These are phyloP conservation scores for Catamblyrhynchus diadema DNA, from an alignment of 2,797 vertebrate genomes.

Conservation along the genomic window DNA sequence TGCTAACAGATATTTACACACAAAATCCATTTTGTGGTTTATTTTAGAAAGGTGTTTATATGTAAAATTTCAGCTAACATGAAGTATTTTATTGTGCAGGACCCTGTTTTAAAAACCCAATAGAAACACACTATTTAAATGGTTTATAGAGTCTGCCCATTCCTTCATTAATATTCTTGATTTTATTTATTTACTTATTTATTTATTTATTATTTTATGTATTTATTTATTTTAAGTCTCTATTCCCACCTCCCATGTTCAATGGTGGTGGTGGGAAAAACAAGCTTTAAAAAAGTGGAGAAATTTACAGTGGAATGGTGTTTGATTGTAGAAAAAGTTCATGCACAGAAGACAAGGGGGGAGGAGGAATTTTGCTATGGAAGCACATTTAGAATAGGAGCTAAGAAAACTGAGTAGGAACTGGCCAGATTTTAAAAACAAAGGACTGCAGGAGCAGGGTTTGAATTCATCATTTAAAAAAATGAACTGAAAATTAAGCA, in stretches of 20 bases:
- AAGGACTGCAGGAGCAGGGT: not conserved
- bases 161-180: not conserved
- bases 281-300: rapidly evolving
- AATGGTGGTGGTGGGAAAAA: rapidly evolving
- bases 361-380: not conserved
- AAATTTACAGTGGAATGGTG: not conserved
- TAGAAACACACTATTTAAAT: not conserved
- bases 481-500: not conserved
- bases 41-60: not conserved
- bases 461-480: not conserved
- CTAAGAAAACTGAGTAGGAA: not conserved
- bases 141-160: not conserved
- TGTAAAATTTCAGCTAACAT: not conserved
- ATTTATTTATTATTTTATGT: not conserved
- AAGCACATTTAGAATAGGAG: not conserved
- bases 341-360: not conserved
- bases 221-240: not conserved
- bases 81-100: not conserved
- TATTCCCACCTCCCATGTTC: not conserved
- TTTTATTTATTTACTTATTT: not conserved
- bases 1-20: not conserved
- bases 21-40: not conserved
- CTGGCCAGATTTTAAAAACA: not conserved
- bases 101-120: not conserved
- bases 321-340: not conserved